Conservation (phyloP, 2,113 vertebrate species). For the Xerus inauris region DNA sequence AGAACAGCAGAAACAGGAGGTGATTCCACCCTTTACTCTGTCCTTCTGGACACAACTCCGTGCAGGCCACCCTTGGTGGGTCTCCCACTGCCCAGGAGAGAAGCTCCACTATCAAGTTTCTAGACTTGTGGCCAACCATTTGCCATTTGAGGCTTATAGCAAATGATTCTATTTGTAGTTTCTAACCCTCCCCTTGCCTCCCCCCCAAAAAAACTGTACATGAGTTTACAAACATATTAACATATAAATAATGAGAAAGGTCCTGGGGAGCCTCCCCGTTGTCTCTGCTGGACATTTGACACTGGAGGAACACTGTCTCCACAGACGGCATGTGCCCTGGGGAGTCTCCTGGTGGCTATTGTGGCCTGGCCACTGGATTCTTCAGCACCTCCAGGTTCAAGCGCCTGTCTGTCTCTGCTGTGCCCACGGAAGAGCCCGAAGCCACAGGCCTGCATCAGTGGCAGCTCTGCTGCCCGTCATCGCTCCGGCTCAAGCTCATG, state of each 20-base stretch:
- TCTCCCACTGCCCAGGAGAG: slow-evolving; percentile 66
- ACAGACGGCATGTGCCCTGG: slow-evolving; percentile 73
- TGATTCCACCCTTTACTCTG: slow-evolving; percentile 86
- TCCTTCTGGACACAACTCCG: slow-evolving; percentile 78
- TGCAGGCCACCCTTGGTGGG: slow-evolving; percentile 73
- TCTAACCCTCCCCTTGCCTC: slow-evolving; percentile 78
- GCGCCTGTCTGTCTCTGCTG: slow-evolving; percentile 82
- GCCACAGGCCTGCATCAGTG: slow-evolving; percentile 76
- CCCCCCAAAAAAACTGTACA: slow-evolving; percentile 88
- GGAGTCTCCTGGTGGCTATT: slow-evolving; percentile 73
- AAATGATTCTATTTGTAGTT: slow-evolving; percentile 86
- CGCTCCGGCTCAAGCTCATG: slow-evolving; percentile 97
- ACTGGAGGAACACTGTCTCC: slow-evolving; percentile 82
- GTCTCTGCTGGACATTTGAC: slow-evolving; percentile 85
- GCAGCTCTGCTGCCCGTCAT: slow-evolving; percentile 82
- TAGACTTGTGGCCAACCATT: slow-evolving; percentile 73
- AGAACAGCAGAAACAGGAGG: slow-evolving; percentile 63
- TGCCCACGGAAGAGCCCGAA: slow-evolving; percentile 82
- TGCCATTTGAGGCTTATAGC: slow-evolving; percentile 84
- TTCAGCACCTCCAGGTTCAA: slow-evolving; percentile 84
- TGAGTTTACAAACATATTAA: slow-evolving; percentile 92
- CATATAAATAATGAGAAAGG: slow-evolving; percentile 92
- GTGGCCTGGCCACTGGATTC: slow-evolving; percentile 77
- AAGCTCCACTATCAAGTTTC: slow-evolving; percentile 79
- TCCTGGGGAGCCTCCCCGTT: slow-evolving; percentile 86